Evolutionary conservation across 2,113 vertebrate species (phyloP).

Genomic region (Arenaria interpres): DNA sequence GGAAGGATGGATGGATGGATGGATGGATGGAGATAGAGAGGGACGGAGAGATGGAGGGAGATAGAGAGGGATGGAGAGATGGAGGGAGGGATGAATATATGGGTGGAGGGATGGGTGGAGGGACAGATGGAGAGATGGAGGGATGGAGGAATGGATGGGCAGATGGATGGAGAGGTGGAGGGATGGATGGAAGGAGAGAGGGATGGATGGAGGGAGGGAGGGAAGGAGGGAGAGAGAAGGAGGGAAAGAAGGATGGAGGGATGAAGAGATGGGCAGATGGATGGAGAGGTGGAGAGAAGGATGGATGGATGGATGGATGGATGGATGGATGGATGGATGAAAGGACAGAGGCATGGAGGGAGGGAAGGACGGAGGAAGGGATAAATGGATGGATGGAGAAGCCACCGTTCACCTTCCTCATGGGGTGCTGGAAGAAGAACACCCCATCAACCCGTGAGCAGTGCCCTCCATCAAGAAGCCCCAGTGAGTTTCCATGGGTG

Average conservation of each 20-base stretch:
- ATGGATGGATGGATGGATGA: neutral
- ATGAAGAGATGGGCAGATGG: neutral
- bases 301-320: neutral
- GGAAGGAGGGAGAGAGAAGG: neutral
- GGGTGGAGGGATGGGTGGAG: neutral
- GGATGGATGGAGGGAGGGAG: accelerated
- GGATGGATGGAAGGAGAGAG: neutral
- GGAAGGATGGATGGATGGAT: accelerated
- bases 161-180: too few relatives aligned
- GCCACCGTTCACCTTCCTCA: accelerated
- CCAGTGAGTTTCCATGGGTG: accelerated
- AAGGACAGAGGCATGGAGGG: too few relatives aligned
- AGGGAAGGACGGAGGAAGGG: neutral
- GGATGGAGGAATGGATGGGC: too few relatives aligned
- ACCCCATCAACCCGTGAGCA: neutral
- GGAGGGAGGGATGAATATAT: accelerated
- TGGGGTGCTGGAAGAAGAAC: neutral
- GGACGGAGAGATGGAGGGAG: too few relatives aligned
- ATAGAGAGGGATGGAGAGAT: neutral
- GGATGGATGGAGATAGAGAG: neutral
- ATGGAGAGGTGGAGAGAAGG: accelerated
- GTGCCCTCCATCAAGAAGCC: neutral
- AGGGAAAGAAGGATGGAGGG: neutral
- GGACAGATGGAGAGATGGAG: too few relatives aligned
- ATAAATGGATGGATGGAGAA: neutral